Evolutionary conservation across 2,888 invertebrate genomes (phyloP).

Genomic region (Clitarchus hookeri): DNA sequence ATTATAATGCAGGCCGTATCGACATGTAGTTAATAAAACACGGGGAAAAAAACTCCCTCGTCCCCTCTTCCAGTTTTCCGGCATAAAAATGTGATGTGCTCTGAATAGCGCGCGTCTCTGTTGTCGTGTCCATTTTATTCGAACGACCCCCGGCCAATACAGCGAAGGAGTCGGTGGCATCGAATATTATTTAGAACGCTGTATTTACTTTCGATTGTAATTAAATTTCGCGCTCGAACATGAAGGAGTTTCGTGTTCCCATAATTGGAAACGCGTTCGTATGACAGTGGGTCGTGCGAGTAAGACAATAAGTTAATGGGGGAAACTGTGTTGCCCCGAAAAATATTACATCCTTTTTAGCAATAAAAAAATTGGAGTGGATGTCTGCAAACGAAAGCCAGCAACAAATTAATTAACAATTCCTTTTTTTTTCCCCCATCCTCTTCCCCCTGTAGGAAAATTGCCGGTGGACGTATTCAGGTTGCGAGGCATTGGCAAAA

Average conservation of each 20-base stretch:
- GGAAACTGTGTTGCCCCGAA: slow-evolving; percentile 7
- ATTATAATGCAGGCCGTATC: background rate
- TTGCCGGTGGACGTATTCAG: background rate
- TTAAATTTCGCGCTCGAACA: slow-evolving; percentile 14
- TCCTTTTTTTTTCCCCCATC: background rate
- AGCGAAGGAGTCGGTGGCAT: background rate
- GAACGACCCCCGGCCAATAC: background rate
- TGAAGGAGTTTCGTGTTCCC: slow-evolving; percentile 14
- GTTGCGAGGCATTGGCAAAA: background rate
- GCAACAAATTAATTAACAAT: slow-evolving; percentile 14
- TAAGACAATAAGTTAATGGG: slow-evolving; percentile 14
- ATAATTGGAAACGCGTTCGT: slow-evolving; percentile 14
- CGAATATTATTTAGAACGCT: slow-evolving; percentile 14
- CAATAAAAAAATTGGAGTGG: background rate
- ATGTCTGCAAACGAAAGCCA: background rate
- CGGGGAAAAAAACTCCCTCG: background rate
- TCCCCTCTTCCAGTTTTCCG: background rate
- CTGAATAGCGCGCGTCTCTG: background rate
- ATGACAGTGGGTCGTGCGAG: background rate
- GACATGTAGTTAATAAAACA: background rate
- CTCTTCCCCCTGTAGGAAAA: background rate
- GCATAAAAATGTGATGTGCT: background rate
- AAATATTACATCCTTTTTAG: slow-evolving; percentile 6
- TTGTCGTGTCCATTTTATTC: background rate
- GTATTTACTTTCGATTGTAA: slow-evolving; percentile 14